Evolutionary conservation across 2,797 vertebrate species (phyloP).

Genomic region (Tympanoctomys barrerae): DNA sequence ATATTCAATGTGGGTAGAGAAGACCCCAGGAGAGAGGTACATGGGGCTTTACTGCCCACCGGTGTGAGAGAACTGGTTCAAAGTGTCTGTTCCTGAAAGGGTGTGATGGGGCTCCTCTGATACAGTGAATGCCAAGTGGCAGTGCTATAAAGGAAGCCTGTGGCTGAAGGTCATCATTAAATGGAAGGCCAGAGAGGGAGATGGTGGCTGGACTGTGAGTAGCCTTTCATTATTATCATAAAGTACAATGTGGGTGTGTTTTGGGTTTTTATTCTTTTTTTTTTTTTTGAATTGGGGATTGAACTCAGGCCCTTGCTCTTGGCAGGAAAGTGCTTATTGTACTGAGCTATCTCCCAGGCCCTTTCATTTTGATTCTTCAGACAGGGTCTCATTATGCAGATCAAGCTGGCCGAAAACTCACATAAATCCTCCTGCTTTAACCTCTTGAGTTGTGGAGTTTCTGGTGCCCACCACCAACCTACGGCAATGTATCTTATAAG

Average conservation of each 20-base stretch:
- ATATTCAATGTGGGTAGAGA: not conserved
- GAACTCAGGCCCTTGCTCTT: not conserved
- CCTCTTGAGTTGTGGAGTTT: not conserved
- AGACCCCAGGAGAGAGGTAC: not conserved
- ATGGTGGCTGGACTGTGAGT: not conserved
- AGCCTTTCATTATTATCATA: not conserved
- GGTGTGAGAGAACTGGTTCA: not conserved
- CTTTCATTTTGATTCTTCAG: too few relatives aligned
- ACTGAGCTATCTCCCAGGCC: too few relatives aligned
- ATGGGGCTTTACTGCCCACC: not conserved
- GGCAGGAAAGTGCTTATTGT: too few relatives aligned
- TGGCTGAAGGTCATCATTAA: rapidly evolving
- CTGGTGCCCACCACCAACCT: not conserved
- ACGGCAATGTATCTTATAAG: not conserved
- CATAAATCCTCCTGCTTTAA: not conserved
- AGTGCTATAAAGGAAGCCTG: not conserved
- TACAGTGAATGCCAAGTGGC: not conserved
- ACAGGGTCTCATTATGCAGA: too few relatives aligned
- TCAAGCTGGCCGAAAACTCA: not conserved
- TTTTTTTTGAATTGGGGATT: not conserved
- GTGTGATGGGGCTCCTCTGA: not conserved
- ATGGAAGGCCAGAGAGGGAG: not conserved
- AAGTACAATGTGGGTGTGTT: not conserved
- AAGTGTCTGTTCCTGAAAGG: not conserved
- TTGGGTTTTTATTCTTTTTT: not conserved